Evolutionary conservation across 2,888 invertebrate genomes (phyloP), one percentile per base, ranked within the genome.

Genomic region (Trypoxylon attenuatum): DNA sequence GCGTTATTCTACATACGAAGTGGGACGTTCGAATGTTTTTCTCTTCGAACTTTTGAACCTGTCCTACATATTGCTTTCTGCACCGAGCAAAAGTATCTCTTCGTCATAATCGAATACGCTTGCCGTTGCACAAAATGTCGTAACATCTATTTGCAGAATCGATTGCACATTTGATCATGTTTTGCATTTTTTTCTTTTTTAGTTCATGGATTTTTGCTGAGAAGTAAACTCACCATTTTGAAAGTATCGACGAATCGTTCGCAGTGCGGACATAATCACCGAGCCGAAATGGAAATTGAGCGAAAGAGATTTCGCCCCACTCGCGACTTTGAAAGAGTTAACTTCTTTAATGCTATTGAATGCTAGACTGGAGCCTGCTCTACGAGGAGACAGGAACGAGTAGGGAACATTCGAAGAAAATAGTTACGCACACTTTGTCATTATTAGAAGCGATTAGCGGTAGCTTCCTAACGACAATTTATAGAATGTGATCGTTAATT

Each of bases 381-480:
- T 27, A 29, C 19, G 22, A 25, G 46, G 16, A 46, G 22, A 16
- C 29, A 41, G 23, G 33, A 39, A 16, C 22, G 53, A 73, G 42
- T 42, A 29, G 22, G 15, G 29, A 25, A 46, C 45, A 2, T 16
- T 45, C 21, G 21, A 49, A 25, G 42, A 61, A 50, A 56, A 39
- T 38, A 13, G 19, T 19, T n/a, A 16, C 43, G 33, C 56, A 39
- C 56, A 25, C 13, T 38, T 38, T 58, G 47, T 27, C 54, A 54
- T 59, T 21, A 21, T 74, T 60, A 51, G 52, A 5, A 19, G 29
- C 18, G 5, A 72, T 74, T 74, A 74, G 57, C 66, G 19, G 23
- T 6, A 5, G 4, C 2, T 13, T 21, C 63, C 54, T 76, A 74
- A 74, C n/a, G 0, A 15, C 42, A 29, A 58, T 62, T 43, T 23